Evolutionary conservation across 1,140 invertebrate genomes (phyloP), one percentile per base, ranked within the genome.

Genomic region (Matsumurasca onukii): DNA sequence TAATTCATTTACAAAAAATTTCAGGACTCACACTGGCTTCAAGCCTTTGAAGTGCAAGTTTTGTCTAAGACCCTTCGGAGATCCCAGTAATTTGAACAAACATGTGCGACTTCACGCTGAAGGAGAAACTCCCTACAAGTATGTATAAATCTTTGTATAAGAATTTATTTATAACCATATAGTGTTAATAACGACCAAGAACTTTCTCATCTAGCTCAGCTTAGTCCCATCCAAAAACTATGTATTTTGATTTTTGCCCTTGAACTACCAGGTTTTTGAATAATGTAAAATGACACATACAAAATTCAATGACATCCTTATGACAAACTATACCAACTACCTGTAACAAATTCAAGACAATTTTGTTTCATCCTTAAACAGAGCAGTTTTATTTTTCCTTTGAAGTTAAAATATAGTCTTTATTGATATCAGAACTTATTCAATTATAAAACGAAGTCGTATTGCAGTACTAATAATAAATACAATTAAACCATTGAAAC

Each of bases 21-120:
- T 0, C 70, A 83, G 86, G 57, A 88, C 86, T 0, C 88, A 89
- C 71, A 89, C 87, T 0, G 94, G 94, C 0, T 95, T 94, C 77
- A 96, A 96, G 77, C 94, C 94, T 1, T 79, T 97, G 1, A 88
- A 91, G 69, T 98, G 95, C 77, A 88, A 90, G 75, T 90, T 87
- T 75, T 98, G 95, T 75, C 77, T 86, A 24, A 84, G 93, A 70
- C 88, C 92, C 0, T 98, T 97, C 78, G 92, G 93, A 9, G 95
- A 97, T 82, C 95, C 94, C 0, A 94, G 91, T 75, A 97, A 97
- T 81, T 83, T 97, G n/a, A 97, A 97, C 77, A 97, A 97, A 77
- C 95, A 97, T 75, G 87, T 95, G 0, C 82, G 94, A 24, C 78
- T 97, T 1, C 94, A 97, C 79, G 83, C 90, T 0, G 87, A 91